Evolutionary conservation across 1,140 invertebrate genomes (phyloP).

Genomic region (Lepidurus couesii): DNA sequence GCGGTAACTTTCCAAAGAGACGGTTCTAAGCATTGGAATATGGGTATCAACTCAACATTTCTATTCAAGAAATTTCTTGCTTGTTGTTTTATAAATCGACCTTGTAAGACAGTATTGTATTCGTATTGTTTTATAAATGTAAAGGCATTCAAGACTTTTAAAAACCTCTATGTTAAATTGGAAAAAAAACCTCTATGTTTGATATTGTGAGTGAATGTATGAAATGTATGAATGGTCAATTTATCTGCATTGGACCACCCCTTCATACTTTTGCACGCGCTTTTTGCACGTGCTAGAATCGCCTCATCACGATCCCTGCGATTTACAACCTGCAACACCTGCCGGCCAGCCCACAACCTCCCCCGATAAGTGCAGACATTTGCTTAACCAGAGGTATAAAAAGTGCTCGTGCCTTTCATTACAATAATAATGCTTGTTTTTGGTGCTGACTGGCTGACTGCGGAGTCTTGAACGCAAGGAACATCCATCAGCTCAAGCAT

Average conservation of each 20-base stretch:
- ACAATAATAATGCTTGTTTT: constrained; percentile 15
- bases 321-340: constrained; percentile 2
- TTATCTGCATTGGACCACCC: not conserved
- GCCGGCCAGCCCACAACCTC: not conserved
- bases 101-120: too few relatives aligned
- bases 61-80: too few relatives aligned
- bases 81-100: too few relatives aligned
- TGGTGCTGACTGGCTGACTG: not conserved
- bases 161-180: too few relatives aligned
- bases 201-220: not conserved
- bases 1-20: too few relatives aligned
- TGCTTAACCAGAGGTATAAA: constrained; percentile 3
- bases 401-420: not conserved
- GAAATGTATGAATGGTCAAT: not conserved
- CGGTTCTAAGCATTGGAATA: too few relatives aligned
- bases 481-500: not conserved
- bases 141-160: too few relatives aligned
- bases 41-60: too few relatives aligned
- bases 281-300: constrained; percentile 1
- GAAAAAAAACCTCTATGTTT: too few relatives aligned
- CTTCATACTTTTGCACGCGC: not conserved
- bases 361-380: constrained; percentile 18
- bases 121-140: too few relatives aligned
- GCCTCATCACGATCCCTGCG: not conserved
- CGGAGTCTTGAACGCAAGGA: not conserved